These are phyloP conservation scores for Salticus scenicus DNA, from an alignment of 2,888 invertebrate species.

Conservation along the genomic window DNA sequence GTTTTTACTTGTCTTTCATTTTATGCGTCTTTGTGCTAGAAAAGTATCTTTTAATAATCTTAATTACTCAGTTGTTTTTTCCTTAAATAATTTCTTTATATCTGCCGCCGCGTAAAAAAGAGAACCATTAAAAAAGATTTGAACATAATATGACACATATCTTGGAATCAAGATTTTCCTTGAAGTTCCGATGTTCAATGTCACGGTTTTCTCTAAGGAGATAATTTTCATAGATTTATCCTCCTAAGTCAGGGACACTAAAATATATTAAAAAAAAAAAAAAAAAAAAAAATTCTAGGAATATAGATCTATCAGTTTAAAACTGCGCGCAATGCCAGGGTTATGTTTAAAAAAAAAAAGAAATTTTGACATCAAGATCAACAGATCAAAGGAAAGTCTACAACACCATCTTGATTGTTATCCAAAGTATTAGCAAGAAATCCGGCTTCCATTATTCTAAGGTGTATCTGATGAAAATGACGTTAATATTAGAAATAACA, in stretches of 20 bases:
- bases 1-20: no score
- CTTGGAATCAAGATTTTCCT: background rate
- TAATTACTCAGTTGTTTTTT: no score
- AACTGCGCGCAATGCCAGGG: background rate
- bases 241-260: background rate
- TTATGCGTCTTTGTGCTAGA: no score
- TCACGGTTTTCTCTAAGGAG: background rate
- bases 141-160: background rate
- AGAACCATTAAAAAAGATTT: no score
- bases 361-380: background rate
- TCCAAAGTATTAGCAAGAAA: constrained; percentile 9
- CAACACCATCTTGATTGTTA: background rate
- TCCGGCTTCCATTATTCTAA: background rate
- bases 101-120: no score
- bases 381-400: background rate
- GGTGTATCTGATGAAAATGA: background rate
- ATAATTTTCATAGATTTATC: constrained; percentile 2
- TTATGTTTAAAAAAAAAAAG: no score
- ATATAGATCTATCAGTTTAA: background rate
- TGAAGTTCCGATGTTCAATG: background rate
- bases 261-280: background rate
- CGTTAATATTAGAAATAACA: background rate
- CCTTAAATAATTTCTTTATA: no score
- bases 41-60: no score
- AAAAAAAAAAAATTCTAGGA: no score